phyloP scores from a whole-genome alignment of 2,113 vertebrate species.

The Dromaius novaehollandiae region DNA sequence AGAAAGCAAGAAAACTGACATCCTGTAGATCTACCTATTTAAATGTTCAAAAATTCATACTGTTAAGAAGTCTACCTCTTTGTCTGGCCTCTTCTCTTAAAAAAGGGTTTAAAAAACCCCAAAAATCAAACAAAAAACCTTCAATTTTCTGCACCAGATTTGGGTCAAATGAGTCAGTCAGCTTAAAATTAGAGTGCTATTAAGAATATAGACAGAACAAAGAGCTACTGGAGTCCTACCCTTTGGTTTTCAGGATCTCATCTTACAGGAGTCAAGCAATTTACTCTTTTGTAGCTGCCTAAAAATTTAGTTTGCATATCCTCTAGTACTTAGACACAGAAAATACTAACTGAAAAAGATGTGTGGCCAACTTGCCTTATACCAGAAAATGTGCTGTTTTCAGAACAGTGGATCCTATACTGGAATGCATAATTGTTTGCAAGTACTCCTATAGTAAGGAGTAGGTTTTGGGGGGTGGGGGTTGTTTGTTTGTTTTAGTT shows the following conservation, averaged over 20 bases:
- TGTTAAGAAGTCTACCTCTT: background rate
- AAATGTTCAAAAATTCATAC: background rate
- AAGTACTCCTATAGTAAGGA: background rate
- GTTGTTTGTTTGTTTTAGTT: background rate
- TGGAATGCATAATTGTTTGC: background rate
- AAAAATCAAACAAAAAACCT: no score
- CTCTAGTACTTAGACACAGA: background rate
- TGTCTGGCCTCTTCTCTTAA: background rate
- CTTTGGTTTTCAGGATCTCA: background rate
- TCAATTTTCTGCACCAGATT: background rate
- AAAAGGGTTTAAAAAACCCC: no score
- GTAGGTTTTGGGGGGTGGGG: no score
- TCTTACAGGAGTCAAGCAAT: background rate
- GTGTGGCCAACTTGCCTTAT: background rate
- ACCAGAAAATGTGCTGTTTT: background rate
- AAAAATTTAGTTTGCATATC: background rate
- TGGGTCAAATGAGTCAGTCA: background rate
- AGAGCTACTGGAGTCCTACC: background rate
- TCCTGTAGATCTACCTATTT: background rate
- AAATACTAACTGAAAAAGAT: background rate
- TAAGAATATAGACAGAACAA: background rate
- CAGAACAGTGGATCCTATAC: background rate
- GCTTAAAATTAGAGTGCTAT: background rate
- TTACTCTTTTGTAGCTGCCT: background rate
- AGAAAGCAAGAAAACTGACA: background rate